Evolutionary conservation across 2,113 vertebrate species (phyloP), one percentile per base, ranked within the genome.

Genomic region (Hiodon alosoides): DNA sequence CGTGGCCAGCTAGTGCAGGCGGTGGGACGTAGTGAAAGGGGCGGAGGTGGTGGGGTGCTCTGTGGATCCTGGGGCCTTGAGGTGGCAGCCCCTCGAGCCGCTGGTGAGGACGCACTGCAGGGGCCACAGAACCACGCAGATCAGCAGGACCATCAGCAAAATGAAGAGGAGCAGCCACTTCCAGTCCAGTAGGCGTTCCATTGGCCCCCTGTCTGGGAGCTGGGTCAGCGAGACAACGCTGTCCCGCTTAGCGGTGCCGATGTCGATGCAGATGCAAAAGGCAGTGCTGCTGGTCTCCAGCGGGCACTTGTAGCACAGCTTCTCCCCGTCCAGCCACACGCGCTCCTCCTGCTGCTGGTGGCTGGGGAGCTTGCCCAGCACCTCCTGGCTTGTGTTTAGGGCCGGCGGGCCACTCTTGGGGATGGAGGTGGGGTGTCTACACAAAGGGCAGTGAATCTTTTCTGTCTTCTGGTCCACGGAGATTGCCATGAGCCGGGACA

Each of bases 301-400:
- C 0, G 76, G 17, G 1, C 85, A 86, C 0, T 92, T 89, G 85
- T 92, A 98, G 87, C 94, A 98, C 2, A 99, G 89, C 82, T 90
- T 94, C 77, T 91, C 92, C 0, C 95, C 97, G 0, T 99, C 96
- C 82, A 98, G 88, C 95, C 96, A 98, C 46, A 98, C 93, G 0
- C 86, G 62, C 78, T 93, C 88, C 80, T 93, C 96, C 0, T 69
- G 89, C 82, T 88, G 94, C 78, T 94, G 91, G 72, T 96, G 93
- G 0, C 72, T 82, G 0, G 97, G 95, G 74, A 99, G 87, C 2
- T 84, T 93, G 80, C 93, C 90, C 5, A 98, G 90, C 53, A 98
- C 86, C 69, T 95, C 93, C 0, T 16, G 87, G 90, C 93, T 94
- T 71, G 95, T 98, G 66, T 87, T 80, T 13, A 98, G 86, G 0